Conservation (phyloP, 2,113 vertebrate genomes). For the Haemorhous mexicanus region DNA sequence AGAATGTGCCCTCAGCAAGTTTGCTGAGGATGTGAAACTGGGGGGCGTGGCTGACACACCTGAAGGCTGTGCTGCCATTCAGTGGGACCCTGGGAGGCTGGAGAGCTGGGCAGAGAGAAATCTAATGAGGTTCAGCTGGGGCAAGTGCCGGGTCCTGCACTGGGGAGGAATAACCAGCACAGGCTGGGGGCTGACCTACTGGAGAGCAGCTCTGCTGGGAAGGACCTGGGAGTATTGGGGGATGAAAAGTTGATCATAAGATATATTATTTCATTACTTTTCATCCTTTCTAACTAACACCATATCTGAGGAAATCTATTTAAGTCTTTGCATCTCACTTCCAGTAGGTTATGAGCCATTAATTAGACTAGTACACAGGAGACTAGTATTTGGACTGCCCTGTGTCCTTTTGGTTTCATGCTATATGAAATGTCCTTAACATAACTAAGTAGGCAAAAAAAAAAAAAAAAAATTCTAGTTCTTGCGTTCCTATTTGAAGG, state of each 20-base stretch:
- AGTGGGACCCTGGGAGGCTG: too few species aligned
- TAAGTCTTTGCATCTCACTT: background rate
- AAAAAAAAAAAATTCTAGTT: background rate
- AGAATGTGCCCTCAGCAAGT: background rate
- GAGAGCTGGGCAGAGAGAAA: background rate
- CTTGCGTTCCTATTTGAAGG: background rate
- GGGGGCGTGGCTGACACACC: background rate
- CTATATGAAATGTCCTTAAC: background rate
- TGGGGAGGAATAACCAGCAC: background rate
- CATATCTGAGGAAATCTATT: background rate
- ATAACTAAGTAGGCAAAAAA: background rate
- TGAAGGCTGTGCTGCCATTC: background rate
- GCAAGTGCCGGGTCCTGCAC: fast-evolving
- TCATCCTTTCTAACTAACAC: background rate
- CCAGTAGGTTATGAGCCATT: background rate
- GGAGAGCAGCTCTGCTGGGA: background rate
- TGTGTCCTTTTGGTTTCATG: background rate
- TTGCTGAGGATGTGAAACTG: background rate
- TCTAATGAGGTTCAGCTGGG: background rate
- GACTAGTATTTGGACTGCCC: background rate
- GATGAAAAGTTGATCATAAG: background rate
- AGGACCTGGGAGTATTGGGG: background rate
- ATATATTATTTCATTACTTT: background rate
- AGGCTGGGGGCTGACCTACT: background rate
- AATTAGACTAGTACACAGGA: background rate